Base-by-base conservation (phyloP, 2,113 vertebrate species). In the Lophochroa leadbeateri region DNA sequence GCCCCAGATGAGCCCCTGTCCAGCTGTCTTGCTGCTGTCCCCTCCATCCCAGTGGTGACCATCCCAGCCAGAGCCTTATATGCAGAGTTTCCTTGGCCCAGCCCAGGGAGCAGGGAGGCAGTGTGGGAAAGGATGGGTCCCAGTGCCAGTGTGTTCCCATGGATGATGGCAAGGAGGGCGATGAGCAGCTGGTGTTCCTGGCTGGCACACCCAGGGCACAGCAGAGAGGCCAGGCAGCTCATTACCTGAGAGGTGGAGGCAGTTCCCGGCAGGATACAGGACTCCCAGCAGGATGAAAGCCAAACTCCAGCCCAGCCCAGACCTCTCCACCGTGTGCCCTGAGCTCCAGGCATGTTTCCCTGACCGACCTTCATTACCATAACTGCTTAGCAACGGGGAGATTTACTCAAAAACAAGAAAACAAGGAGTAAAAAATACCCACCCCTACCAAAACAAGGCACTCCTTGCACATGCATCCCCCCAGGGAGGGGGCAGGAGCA, bases 281-380 rank as follows among this genome's bases (percentile, higher is more conserved):
- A 64, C 91, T 95, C 72, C 89, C n/a, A 53, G 60, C 83, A 79
- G 86, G 93, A 97, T 94, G 86, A 96, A 96, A 96, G 95, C 84
- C 96, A 92, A 94, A 71, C 94, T 96, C 57, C 77, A 89, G 81
- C 93, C 95, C 93, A 97, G 77, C 89, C 96, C 94, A 97, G 93
- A 84, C 94, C 95, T 96, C 81, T 96, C 27, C 0, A 0, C 91
- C 2, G 2, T 82, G 61, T 91, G 86, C 91, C 83, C 82, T 1
- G 3, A 94, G 94, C 94, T 95, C 74, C 89, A 89, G 89, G 91
- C 11, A 0, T 95, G 86, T 96, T 96, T 94, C 46, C 43, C 72
- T 96, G 94, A 53, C 82, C 80, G 92, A 83, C 39, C 86, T 92
- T 89, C 86, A 96, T 96, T 97, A 91, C 52, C 83, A 87, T 91